phyloP scores from a whole-genome alignment of 2,888 invertebrate genomes.

The Yponomeuta cagnagella region DNA sequence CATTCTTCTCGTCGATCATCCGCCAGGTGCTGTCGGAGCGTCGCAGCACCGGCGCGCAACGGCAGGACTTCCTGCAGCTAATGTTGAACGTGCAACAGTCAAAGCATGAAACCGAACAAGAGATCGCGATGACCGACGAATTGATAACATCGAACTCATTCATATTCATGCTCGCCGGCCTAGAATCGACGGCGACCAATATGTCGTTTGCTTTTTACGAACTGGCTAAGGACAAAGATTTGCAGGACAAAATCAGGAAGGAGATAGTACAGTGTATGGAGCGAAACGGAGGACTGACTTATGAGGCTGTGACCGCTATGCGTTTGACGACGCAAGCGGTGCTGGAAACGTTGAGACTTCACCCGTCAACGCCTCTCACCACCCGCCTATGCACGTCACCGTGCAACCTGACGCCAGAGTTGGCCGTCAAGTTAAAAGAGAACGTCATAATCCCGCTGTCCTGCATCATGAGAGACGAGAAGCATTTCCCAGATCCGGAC shows the following conservation, averaged over 20 bases:
- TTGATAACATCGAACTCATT: constrained; percentile 69
- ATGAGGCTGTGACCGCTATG: constrained; percentile 59
- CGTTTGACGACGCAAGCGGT: constrained; percentile 45
- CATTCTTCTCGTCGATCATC: constrained; percentile 57
- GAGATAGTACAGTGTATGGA: constrained; percentile 53
- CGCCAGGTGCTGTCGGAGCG: constrained; percentile 58
- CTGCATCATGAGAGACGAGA: constrained; percentile 58
- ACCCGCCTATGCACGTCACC: constrained; percentile 59
- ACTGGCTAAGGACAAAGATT: constrained; percentile 52
- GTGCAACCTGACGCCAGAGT: constrained; percentile 46
- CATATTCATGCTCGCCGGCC: constrained; percentile 69
- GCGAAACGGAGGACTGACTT: constrained; percentile 47
- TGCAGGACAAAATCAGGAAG: constrained; percentile 49
- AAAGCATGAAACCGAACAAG: constrained; percentile 50
- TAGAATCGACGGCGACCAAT: constrained; percentile 64
- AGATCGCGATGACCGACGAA: constrained; percentile 60
- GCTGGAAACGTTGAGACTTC: constrained; percentile 56
- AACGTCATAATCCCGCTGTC: constrained; percentile 57
- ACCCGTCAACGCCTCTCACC: constrained; percentile 63
- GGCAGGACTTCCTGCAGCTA: constrained; percentile 64
- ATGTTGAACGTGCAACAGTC: constrained; percentile 64
- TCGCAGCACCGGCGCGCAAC: constrained; percentile 43
- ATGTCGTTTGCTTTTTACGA: constrained; percentile 65
- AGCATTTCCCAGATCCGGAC: constrained; percentile 55
- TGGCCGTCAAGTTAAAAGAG: constrained; percentile 48